Percentiles rank a stretch among this genome's conserved stretches.
Conservation (phyloP, 2,113 vertebrate species). For the Artemisiospiza belli region DNA sequence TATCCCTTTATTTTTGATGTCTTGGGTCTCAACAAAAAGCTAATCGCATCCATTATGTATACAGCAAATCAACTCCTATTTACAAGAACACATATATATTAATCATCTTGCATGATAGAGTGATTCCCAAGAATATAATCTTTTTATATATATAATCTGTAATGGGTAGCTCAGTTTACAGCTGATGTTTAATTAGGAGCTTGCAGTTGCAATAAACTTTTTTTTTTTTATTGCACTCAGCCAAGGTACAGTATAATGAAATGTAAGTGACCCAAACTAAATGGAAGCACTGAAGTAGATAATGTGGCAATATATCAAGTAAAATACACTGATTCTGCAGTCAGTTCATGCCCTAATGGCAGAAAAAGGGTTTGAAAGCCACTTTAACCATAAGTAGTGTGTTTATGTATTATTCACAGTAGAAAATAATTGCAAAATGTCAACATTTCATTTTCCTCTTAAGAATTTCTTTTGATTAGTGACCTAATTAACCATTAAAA, state of each 20-base stretch:
- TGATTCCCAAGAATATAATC: slow-evolving; percentile 56
- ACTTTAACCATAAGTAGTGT: slow-evolving; percentile 72
- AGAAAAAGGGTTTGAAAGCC: slow-evolving; percentile 70
- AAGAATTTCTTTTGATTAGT: slow-evolving; percentile 77
- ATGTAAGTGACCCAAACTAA: slow-evolving; percentile 57
- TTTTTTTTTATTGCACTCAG: slow-evolving; percentile 53
- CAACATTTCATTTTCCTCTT: slow-evolving; percentile 79
- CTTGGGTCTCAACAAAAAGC: slow-evolving; percentile 38
- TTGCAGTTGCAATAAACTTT: slow-evolving; percentile 65
- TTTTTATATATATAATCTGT: slow-evolving; percentile 59
- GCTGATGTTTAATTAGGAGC: slow-evolving; percentile 67
- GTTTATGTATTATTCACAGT: slow-evolving; percentile 79
- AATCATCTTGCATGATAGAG: slow-evolving; percentile 45
- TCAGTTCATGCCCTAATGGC: slow-evolving; percentile 62
- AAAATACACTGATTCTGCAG: slow-evolving; percentile 47
- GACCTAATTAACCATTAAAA: slow-evolving; percentile 78
- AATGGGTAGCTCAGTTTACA: slow-evolving; percentile 64
- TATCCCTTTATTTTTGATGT: slow-evolving; percentile 34
- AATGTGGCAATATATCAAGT: slow-evolving; percentile 48
- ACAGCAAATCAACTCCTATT: slow-evolving; percentile 42
- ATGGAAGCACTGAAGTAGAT: slow-evolving; percentile 30
- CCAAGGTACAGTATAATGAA: slow-evolving; percentile 57
- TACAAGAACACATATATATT: slow-evolving; percentile 51
- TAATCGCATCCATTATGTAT: slow-evolving; percentile 41
- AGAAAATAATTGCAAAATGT: slow-evolving; percentile 79